Evolutionary conservation across 2,888 invertebrate genomes (phyloP), one percentile per base, ranked within the genome.

Genomic region (Loripinus fragilis): DNA sequence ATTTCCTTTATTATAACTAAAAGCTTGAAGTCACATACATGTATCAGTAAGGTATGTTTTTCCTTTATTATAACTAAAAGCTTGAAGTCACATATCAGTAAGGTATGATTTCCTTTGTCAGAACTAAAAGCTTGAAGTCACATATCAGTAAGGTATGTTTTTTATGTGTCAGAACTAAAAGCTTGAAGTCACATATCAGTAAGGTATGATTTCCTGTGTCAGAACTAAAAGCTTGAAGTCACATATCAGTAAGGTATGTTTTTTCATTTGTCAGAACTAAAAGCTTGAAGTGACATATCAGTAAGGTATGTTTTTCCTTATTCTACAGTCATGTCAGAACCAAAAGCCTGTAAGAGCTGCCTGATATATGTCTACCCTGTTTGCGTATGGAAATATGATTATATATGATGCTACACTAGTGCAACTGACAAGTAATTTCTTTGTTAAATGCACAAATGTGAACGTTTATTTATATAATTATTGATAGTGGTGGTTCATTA

Each of bases 171-270:
- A 98, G 98, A 68, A 98, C 98, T 93, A 98, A 97, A 94, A 98
- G 98, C 94, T 95, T 98, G 89, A 95, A 98, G 94, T 98, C 98
- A 81, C 98, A 98, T 94, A 98, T 98, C 91, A 97, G 98, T 94
- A 98, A 98, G 97, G 98, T 98, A 95, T 82, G 88, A 33, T 23
- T 41, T n/a, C n/a, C n/a, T 98, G 98, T 93, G 98, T 98, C 80
- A 98, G 98, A 68, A 98, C 98, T 93, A 98, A 97, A 94, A 98
- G 98, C 94, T 95, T 98, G 89, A 95, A 98, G 94, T 98, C 98
- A 81, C 98, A 98, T 94, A 98, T 98, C 91, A 97, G 98, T 94
- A 98, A 98, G 97, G 98, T 98, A 95, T 82, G 88, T 41, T 23
- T 41, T n/a, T n/a, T n/a, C n/a, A n/a, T n/a, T n/a, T n/a, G n/a